phyloP scores from a whole-genome alignment of 2,888 invertebrate species.

The Erynnis tages region DNA sequence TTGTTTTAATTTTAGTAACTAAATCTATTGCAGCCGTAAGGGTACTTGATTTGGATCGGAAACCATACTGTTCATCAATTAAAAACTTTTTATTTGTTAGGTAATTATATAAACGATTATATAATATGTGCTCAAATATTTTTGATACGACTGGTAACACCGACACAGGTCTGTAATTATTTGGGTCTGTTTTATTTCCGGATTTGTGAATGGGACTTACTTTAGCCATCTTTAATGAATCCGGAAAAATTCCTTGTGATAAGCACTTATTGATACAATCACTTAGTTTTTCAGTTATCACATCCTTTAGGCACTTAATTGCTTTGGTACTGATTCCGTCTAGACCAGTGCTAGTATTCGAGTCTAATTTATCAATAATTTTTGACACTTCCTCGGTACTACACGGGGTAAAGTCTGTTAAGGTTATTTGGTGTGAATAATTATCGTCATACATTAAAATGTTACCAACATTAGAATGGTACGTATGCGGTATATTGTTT shows the following conservation, averaged over 20 bases:
- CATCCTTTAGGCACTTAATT: conserved; percentile 45
- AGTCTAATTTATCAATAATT: conserved; percentile 23
- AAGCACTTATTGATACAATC: conserved; percentile 25
- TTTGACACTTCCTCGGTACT: conserved; percentile 9
- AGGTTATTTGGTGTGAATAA: background rate
- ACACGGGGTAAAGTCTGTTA: background rate
- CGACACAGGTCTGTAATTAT: conserved; percentile 28
- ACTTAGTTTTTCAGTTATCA: conserved; percentile 9
- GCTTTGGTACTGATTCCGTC: conserved; percentile 27
- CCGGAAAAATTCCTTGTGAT: conserved; percentile 16
- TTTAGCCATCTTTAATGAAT: no score
- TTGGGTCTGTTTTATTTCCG: conserved; percentile 13
- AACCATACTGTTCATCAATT: conserved; percentile 13
- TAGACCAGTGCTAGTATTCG: conserved; percentile 22
- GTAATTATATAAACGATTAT: conserved; percentile 9
- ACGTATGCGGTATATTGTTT: conserved; percentile 24
- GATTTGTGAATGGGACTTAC: conserved; percentile 27
- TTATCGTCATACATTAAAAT: background rate
- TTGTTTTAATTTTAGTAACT: conserved; percentile 9
- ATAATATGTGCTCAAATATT: conserved; percentile 27
- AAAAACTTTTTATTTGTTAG: conserved; percentile 8
- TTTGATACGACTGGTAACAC: conserved; percentile 25
- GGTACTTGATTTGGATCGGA: conserved; percentile 12
- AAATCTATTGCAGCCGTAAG: conserved; percentile 12
- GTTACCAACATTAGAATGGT: conserved; percentile 13